Evolutionary conservation across 2,888 invertebrate genomes (phyloP), one percentile per base, ranked within the genome.

Genomic region (Megastigmus dorsalis): DNA sequence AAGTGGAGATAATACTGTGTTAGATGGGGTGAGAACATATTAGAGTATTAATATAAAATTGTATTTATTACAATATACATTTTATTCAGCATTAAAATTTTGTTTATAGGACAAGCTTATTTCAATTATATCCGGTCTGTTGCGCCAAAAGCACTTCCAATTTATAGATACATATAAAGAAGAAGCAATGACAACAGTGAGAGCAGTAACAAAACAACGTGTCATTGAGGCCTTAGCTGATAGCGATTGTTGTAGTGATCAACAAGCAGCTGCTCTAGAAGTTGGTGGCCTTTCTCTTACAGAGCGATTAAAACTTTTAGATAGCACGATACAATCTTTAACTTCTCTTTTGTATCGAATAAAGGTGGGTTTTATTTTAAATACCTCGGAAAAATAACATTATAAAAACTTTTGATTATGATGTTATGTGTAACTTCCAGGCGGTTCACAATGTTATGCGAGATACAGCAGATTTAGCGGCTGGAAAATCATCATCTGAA

Each of bases 161-260:
- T 98, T 99, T 88, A 92, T 98, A 72, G 95, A 95, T 80, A 92
- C 92, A 55, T 95, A 95, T 81, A 94, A 94, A 88, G 94, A 95
- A 82, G 98, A 99, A 89, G 94, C 97, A 23, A 94, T 95, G 80
- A 95, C 95, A 50, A 94, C 97, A 9, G 93, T 97, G 68, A 95
- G 96, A 86, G 93, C 97, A 36, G 92, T 95, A 59, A 93, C 97
- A 18, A 97, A 98, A 88, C 96, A 97, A 89, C 92, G 94, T 81
- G 91, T 96, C 52, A 95, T 97, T 81, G 96, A 97, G 89, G 91
- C 92, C 70, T 88, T 93, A 45, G 92, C 93, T 9, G 91, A 88
- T 3, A 90, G 90, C 74, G 91, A 90, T 75, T 88, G 89, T 77
- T 88, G 89, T 76, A 91, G 91, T 38, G 92, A 93, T 81, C 92